Evolutionary conservation across 2,797 vertebrate species (phyloP).

Genomic region (Ibycter americanus): DNA sequence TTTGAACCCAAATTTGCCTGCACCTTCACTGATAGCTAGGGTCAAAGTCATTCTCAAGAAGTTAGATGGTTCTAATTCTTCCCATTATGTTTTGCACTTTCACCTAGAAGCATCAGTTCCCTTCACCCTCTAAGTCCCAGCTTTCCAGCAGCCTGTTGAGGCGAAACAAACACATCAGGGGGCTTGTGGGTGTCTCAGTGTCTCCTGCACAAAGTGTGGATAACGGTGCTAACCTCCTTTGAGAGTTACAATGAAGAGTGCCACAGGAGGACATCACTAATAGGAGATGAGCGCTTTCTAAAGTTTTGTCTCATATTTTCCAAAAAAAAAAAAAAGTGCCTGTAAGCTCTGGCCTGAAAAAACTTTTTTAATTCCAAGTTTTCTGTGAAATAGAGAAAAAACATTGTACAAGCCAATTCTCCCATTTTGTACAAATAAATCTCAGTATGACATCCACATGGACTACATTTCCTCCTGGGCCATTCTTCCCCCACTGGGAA

Average conservation of each 20-base stretch:
- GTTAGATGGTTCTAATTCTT: neutral
- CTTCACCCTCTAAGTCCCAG: neutral
- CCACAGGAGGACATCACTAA: no score
- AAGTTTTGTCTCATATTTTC: neutral
- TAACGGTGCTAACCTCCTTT: neutral
- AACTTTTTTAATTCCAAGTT: neutral
- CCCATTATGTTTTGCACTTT: accelerated
- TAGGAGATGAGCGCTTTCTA: neutral
- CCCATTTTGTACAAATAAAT: neutral
- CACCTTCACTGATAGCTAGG: neutral
- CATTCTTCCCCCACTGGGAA: neutral
- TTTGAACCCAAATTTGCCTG: neutral
- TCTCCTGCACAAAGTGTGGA: neutral
- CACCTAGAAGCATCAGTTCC: neutral
- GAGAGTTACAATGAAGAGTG: neutral
- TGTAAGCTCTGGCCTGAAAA: neutral
- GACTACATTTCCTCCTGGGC: neutral
- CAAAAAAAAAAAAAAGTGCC: neutral
- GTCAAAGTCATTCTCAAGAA: neutral
- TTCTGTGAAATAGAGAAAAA: neutral
- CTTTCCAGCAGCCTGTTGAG: neutral
- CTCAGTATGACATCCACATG: neutral
- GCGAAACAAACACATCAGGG: no score
- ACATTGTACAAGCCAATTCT: neutral
- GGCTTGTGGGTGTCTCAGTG: neutral